Evolutionary conservation across 2,113 vertebrate species (phyloP), one percentile per base, ranked within the genome.

Genomic region (Perca schrenkii): DNA sequence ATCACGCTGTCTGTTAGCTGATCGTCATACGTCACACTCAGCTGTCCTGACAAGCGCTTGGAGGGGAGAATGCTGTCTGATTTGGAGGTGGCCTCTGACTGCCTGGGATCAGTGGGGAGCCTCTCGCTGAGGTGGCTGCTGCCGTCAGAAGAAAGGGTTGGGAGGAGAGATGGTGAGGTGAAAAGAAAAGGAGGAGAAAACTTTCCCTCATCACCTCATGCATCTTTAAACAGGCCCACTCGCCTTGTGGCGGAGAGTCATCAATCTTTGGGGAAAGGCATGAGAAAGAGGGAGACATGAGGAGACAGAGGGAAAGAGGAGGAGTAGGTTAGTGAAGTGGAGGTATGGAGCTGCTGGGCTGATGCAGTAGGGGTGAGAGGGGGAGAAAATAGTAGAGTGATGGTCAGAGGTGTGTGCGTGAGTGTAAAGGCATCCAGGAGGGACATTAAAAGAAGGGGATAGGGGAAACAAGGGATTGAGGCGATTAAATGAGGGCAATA

Each of bases 211-310:
- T 93, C 92, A 93, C 90, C 93, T 95, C 94, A 95, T 95, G 94
- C 94, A 95, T 95, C 93, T 95, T 94, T 95, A 94, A 95, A 93
- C 88, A 89, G 93, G 83, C 89, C 90, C 84, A 81, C 85, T 92
- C 86, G 90, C 90, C 85, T 91, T 36, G 87, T 84, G 82, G 90
- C 88, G 86, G 82, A 88, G 90, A 94, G 90, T 94, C 94, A 94
- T 95, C 95, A 95, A 95, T 95, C 94, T 95, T 93, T 86, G 85
- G 93, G 89, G 89, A 91, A 93, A 89, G 90, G 81, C 90, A 70
- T 13, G 57, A 85, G 79, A 72, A 82, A 86, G 84, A 80, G 79
- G 67, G 58, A 88, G 91, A 89, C 79, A 73, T 49, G 78, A 88
- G 77, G 82, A 88, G 91, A 92, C 74, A 43, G 88, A 78, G 83